Evolutionary conservation across 2,888 invertebrate genomes (phyloP).

Genomic region (Coelopa pilipes): DNA sequence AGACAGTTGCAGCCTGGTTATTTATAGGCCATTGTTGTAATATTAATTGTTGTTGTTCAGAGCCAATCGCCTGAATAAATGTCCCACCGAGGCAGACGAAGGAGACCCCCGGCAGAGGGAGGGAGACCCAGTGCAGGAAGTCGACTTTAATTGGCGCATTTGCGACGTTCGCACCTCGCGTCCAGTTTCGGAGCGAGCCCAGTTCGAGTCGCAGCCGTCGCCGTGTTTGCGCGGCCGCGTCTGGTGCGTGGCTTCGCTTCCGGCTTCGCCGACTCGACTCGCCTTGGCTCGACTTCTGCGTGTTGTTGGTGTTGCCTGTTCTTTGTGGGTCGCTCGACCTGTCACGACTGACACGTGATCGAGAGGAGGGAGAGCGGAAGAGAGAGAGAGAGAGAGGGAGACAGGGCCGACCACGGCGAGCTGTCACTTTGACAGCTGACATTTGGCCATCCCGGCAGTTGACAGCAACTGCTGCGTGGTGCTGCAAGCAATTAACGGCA

Average conservation of each 20-base stretch:
- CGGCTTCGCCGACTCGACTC: constrained; percentile 2
- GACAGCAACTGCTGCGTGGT: no score
- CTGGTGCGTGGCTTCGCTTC: constrained; percentile 13
- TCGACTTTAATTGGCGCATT: constrained; percentile 17
- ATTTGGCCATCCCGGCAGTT: no score
- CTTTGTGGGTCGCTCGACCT: no score
- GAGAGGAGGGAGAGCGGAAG: no score
- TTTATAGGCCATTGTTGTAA: neutral
- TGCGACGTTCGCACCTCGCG: neutral
- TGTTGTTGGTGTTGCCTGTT: neutral
- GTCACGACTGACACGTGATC: no score
- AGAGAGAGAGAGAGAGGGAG: no score
- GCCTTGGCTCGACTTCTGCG: neutral
- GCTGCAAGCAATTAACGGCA: no score
- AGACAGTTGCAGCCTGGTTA: no score
- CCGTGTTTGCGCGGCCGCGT: neutral
- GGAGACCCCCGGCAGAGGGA: neutral
- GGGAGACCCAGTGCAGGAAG: neutral
- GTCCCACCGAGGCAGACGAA: neutral
- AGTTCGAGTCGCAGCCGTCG: no score
- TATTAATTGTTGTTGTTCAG: neutral
- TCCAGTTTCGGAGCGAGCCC: neutral
- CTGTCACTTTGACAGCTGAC: no score
- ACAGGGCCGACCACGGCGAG: no score
- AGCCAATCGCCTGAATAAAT: neutral